These are phyloP conservation scores for Macrobrachium nipponense DNA, from an alignment of 1,140 invertebrate species.

Conservation along the genomic window DNA sequence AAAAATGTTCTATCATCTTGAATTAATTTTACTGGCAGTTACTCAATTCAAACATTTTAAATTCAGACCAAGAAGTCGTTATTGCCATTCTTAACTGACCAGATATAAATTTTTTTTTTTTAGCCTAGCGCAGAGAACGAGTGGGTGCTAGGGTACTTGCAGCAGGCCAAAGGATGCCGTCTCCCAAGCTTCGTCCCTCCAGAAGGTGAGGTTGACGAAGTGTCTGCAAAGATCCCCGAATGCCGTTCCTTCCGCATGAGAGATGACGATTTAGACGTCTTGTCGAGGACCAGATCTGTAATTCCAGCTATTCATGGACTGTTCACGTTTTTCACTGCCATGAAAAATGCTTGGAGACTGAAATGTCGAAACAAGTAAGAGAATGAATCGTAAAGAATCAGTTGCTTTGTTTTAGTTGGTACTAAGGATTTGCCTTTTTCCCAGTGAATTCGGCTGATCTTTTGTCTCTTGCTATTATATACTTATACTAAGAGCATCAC, in stretches of 20 bases:
- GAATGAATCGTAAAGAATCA: background rate
- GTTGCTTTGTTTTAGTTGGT: background rate
- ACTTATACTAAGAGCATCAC: no score
- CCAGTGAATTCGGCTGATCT: no score
- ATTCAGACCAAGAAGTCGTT: no score
- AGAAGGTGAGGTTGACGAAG: conserved; percentile 52
- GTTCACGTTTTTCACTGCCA: conserved; percentile 68
- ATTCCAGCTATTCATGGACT: conserved; percentile 69
- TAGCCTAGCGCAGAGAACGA: conserved; percentile 60
- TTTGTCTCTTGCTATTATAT: no score
- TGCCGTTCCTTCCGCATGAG: conserved; percentile 66
- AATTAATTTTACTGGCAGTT: no score
- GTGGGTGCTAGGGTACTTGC: conserved; percentile 61
- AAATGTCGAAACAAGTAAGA: conserved; percentile 66
- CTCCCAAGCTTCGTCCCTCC: conserved; percentile 35
- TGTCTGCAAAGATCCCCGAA: conserved; percentile 64
- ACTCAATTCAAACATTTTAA: no score
- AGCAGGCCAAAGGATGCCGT: conserved; percentile 56
- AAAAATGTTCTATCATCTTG: no score
- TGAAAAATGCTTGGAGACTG: conserved; percentile 67
- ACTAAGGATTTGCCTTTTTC: background rate
- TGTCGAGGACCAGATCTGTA: conserved; percentile 67
- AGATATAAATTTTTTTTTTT: background rate
- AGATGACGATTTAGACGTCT: conserved; percentile 64
- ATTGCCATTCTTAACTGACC: background rate